Conservation (phyloP, 1,140 invertebrate genomes). For the Papilio glaucus region DNA sequence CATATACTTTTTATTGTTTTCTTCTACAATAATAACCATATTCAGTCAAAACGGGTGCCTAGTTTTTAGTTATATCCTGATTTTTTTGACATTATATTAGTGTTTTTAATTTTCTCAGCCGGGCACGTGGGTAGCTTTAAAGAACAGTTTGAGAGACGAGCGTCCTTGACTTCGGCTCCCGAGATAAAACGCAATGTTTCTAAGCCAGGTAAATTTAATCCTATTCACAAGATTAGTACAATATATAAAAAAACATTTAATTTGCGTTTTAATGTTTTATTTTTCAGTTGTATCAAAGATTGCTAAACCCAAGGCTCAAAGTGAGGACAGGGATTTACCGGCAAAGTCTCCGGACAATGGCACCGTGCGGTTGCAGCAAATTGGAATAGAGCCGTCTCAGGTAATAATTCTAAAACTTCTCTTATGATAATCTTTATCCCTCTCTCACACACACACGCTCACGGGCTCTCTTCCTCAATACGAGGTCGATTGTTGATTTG, state of each 20-base stretch:
- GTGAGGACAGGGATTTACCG: constrained; percentile 76
- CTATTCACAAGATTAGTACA: background rate
- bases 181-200: constrained; percentile 69
- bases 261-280: constrained; percentile 4
- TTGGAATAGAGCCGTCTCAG: constrained; percentile 80
- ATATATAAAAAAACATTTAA: background rate
- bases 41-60: too few species aligned
- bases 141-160: constrained; percentile 91
- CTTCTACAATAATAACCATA: too few species aligned
- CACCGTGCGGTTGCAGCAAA: constrained; percentile 75
- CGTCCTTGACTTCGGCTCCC: constrained; percentile 84
- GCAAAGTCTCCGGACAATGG: constrained; percentile 62
- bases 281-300: constrained; percentile 72
- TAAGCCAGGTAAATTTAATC: constrained; percentile 61
- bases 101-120: constrained; percentile 73
- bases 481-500: too few species aligned
- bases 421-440: too few species aligned
- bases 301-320: constrained; percentile 78
- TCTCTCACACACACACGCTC: too few species aligned
- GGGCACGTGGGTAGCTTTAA: constrained; percentile 93
- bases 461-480: too few species aligned
- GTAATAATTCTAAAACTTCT: too few species aligned
- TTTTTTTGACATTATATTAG: too few species aligned
- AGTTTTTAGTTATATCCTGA: too few species aligned
- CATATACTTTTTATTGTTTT: background rate